Percentiles rank a stretch among this genome's conserved stretches.
Conservation (phyloP, 2,888 invertebrate species). For the Criorhina ranunculi region DNA sequence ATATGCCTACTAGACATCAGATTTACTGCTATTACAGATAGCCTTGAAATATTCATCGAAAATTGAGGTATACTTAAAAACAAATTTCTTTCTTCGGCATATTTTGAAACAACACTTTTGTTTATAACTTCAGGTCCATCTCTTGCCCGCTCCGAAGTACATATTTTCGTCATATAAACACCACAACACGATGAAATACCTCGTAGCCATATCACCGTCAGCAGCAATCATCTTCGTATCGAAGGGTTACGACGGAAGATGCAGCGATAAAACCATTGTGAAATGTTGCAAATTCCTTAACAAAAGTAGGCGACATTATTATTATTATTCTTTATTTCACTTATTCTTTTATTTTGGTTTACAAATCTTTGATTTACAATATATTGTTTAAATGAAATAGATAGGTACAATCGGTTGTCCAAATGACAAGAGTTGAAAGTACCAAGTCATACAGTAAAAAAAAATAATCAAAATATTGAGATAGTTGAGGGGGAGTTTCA, state of each 20-base stretch:
- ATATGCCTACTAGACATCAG: too few relatives aligned
- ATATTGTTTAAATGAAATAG: too few relatives aligned
- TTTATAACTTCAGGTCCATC: background rate
- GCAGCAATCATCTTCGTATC: background rate
- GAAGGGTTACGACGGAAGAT: background rate
- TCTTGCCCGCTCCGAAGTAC: background rate
- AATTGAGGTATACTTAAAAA: background rate
- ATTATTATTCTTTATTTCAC: too few relatives aligned
- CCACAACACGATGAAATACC: background rate
- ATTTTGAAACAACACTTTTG: background rate
- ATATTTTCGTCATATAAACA: background rate
- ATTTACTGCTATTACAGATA: background rate
- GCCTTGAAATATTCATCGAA: background rate
- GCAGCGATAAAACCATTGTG: background rate
- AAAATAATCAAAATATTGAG: too few relatives aligned
- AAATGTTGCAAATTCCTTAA: background rate
- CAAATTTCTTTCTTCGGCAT: background rate
- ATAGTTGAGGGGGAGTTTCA: too few relatives aligned
- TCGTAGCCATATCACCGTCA: background rate
- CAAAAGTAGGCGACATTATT: too few relatives aligned
- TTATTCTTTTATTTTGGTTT: too few relatives aligned
- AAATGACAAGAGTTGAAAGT: too few relatives aligned
- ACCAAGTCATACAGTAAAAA: too few relatives aligned
- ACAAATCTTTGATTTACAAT: too few relatives aligned
- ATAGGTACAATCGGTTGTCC: too few relatives aligned